Evolutionary conservation across 2,113 vertebrate species (phyloP).

Genomic region (Rutilus rutilus): DNA sequence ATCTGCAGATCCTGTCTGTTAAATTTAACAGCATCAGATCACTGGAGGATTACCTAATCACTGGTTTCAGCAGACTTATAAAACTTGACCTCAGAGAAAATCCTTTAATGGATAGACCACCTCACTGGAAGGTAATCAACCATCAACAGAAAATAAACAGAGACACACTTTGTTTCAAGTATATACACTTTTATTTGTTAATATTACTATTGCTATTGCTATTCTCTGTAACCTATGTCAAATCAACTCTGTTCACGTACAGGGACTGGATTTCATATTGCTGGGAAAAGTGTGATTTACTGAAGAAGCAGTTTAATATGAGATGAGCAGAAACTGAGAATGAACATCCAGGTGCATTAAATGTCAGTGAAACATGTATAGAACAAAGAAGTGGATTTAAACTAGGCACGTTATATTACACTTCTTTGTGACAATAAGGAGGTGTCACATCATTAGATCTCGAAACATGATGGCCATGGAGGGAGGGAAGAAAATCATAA

Average conservation of each 20-base stretch:
- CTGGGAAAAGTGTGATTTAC: conserved; percentile 23
- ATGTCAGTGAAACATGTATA: background rate
- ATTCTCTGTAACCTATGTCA: background rate
- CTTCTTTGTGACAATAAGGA: background rate
- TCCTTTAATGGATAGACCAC: conserved; percentile 46
- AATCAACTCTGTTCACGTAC: conserved; percentile 23
- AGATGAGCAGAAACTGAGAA: background rate
- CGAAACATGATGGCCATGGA: conserved; percentile 57
- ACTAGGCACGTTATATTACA: background rate
- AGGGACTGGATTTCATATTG: conserved; percentile 60
- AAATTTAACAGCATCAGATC: conserved; percentile 52
- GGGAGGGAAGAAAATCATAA: conserved; percentile 60
- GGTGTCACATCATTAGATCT: conserved; percentile 43
- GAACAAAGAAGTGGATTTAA: background rate
- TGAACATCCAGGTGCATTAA: background rate
- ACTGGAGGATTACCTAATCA: conserved; percentile 53
- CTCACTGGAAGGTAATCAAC: conserved; percentile 55
- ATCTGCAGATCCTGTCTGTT: conserved; percentile 49
- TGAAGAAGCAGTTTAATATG: background rate
- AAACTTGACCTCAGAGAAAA: conserved; percentile 58
- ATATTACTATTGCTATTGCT: background rate
- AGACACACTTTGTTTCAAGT: background rate
- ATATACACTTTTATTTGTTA: background rate
- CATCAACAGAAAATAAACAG: background rate
- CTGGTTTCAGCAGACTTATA: conserved; percentile 47